phyloP scores from a whole-genome alignment of 2,797 vertebrate species.

The Percopsis omiscomaycus region DNA sequence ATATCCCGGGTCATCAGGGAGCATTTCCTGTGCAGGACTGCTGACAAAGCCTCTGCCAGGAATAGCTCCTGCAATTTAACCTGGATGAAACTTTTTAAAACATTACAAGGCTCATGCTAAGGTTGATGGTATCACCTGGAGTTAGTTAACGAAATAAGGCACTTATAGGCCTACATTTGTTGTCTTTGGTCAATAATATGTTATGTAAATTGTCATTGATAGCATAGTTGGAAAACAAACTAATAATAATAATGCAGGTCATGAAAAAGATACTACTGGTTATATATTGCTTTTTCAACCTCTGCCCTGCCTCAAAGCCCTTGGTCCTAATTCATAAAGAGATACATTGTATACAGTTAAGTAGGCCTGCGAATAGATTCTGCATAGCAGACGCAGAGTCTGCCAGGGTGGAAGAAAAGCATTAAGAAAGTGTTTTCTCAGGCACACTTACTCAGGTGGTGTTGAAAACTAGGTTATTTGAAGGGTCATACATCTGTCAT shows the following conservation, averaged over 20 bases:
- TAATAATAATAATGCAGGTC: no score
- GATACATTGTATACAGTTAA: no score
- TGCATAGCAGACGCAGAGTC: neutral
- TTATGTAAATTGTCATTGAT: no score
- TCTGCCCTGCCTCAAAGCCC: no score
- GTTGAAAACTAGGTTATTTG: slow-evolving; percentile 40
- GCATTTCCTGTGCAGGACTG: slow-evolving; percentile 57
- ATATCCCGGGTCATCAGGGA: slow-evolving; percentile 69
- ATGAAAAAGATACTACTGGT: no score
- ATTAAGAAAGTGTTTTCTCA: slow-evolving; percentile 28
- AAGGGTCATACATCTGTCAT: slow-evolving; percentile 54
- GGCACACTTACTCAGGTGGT: slow-evolving; percentile 42
- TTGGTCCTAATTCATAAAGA: no score
- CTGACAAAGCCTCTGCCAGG: slow-evolving; percentile 70
- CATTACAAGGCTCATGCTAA: slow-evolving; percentile 18
- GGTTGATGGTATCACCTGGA: neutral
- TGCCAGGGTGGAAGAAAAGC: slow-evolving; percentile 51
- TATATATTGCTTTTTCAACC: no score
- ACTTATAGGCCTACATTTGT: no score
- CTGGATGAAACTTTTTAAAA: slow-evolving; percentile 35
- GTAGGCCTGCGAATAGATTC: no score
- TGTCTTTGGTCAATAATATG: no score
- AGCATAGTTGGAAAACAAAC: no score
- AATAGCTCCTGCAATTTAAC: slow-evolving; percentile 70
- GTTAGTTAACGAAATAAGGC: neutral